A percentile compares a stretch with the other conserved stretches of the same genome.
Conservation (phyloP, 2,888 invertebrate species). For the Bombylius major region DNA sequence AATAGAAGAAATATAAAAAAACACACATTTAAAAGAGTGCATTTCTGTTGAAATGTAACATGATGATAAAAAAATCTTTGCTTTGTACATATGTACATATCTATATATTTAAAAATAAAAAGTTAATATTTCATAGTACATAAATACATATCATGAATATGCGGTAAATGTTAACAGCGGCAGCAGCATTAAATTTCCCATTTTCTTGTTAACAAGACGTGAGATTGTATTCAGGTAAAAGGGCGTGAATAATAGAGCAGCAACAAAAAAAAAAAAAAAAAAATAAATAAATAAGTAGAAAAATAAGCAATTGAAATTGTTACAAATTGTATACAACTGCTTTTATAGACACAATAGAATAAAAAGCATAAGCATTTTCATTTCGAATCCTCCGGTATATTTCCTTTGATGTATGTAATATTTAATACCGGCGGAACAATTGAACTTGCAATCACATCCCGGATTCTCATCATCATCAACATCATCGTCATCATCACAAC, state of each 20-base stretch:
- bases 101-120: too few species aligned
- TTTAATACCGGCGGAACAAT: neutral
- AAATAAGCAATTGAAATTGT: neutral
- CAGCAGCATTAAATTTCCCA: too few species aligned
- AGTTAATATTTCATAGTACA: too few species aligned
- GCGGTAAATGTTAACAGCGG: too few species aligned
- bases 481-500: constrained; percentile 3
- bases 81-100: too few species aligned
- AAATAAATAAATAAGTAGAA: too few species aligned
- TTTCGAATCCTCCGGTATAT: neutral
- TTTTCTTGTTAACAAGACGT: neutral
- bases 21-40: neutral
- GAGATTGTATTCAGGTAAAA: constrained; percentile 2
- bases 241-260: constrained; percentile 5
- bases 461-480: constrained; percentile 6
- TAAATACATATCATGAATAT: too few species aligned
- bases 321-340: neutral
- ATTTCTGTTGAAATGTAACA: neutral
- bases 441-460: constrained; percentile 12
- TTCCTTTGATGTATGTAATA: constrained; percentile 4
- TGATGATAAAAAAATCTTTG: too few species aligned
- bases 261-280: too few species aligned
- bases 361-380: neutral
- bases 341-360: neutral
- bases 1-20: neutral